A percentile compares a stretch with the other conserved stretches of the same genome.
Evolutionary conservation across 2,888 invertebrate genomes (phyloP).

Genomic region (Chalcis sispes): DNA sequence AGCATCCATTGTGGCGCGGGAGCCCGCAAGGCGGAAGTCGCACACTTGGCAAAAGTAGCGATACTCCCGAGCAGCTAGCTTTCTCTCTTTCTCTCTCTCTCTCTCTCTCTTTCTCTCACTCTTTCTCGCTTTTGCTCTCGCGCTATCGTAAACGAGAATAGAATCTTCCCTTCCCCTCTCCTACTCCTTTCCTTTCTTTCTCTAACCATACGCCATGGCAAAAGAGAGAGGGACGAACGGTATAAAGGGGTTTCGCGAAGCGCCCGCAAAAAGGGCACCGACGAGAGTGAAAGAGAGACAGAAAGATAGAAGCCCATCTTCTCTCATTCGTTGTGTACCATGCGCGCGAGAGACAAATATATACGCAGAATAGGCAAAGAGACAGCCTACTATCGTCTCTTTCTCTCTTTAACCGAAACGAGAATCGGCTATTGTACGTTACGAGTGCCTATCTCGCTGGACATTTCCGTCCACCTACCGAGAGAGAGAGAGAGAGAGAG

Average conservation of each 20-base stretch:
- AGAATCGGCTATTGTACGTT: slow-evolving; percentile 71
- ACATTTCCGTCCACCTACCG: slow-evolving; percentile 68
- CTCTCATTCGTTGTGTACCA: too few relatives aligned
- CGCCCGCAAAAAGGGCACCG: neutral
- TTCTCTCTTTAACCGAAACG: slow-evolving; percentile 58
- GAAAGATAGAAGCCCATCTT: neutral
- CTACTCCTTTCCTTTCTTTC: too few relatives aligned
- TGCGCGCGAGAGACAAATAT: neutral
- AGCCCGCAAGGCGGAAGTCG: slow-evolving; percentile 69
- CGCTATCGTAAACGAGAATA: slow-evolving; percentile 50
- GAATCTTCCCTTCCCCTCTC: neutral
- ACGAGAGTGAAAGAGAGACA: slow-evolving; percentile 2
- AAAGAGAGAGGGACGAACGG: slow-evolving; percentile 18
- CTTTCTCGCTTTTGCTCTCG: neutral
- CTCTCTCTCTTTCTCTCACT: too few relatives aligned
- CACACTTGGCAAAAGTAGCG: slow-evolving; percentile 73
- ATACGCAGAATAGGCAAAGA: too few relatives aligned
- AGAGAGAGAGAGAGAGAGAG: slow-evolving; percentile 16
- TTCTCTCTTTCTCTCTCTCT: too few relatives aligned
- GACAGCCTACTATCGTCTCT: too few relatives aligned
- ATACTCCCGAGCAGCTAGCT: slow-evolving; percentile 57
- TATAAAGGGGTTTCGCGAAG: slow-evolving; percentile 29
- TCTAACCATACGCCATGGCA: neutral
- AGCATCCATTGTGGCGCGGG: slow-evolving; percentile 69
- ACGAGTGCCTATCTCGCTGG: slow-evolving; percentile 72